phyloP scores from a whole-genome alignment of 1,140 invertebrate species.

The Drosophila ananassae region DNA sequence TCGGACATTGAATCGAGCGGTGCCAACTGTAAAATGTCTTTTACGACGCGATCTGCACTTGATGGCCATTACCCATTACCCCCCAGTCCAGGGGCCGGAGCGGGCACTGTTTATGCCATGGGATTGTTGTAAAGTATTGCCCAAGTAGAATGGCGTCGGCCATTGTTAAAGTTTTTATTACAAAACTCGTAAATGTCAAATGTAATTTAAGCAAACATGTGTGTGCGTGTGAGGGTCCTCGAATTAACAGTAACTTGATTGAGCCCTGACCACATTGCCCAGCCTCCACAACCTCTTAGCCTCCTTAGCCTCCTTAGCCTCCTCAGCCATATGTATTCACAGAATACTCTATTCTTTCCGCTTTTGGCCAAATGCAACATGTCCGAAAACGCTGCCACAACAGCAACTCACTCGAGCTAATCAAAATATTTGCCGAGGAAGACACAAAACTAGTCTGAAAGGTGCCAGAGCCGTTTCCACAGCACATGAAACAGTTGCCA shows the following conservation, averaged over 20 bases:
- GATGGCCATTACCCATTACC: conserved; percentile 77
- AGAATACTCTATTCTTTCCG: conserved; percentile 14
- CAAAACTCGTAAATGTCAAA: conserved; percentile 79
- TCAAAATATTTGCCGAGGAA: conserved; percentile 69
- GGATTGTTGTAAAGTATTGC: conserved; percentile 52
- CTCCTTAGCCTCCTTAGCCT: no score
- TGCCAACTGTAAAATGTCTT: conserved; percentile 79
- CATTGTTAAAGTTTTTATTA: conserved; percentile 83
- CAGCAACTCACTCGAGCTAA: conserved; percentile 70
- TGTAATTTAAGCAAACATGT: conserved; percentile 78
- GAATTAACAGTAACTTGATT: conserved; percentile 73
- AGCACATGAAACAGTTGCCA: conserved; percentile 57
- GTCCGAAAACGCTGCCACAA: conserved; percentile 50
- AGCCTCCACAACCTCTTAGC: neutral
- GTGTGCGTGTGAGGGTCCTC: conserved; percentile 28
- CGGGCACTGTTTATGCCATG: no score
- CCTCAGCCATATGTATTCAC: conserved; percentile 22
- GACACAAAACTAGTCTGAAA: conserved; percentile 54
- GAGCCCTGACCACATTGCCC: conserved; percentile 73
- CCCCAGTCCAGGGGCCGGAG: neutral
- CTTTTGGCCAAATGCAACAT: conserved; percentile 69
- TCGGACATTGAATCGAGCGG: conserved; percentile 45
- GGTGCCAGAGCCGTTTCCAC: conserved; percentile 52
- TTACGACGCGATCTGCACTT: conserved; percentile 79
- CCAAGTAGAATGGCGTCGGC: conserved; percentile 77